These are phyloP conservation scores for Monochamus alternatus DNA, from an alignment of 2,888 invertebrate genomes.

Conservation along the genomic window DNA sequence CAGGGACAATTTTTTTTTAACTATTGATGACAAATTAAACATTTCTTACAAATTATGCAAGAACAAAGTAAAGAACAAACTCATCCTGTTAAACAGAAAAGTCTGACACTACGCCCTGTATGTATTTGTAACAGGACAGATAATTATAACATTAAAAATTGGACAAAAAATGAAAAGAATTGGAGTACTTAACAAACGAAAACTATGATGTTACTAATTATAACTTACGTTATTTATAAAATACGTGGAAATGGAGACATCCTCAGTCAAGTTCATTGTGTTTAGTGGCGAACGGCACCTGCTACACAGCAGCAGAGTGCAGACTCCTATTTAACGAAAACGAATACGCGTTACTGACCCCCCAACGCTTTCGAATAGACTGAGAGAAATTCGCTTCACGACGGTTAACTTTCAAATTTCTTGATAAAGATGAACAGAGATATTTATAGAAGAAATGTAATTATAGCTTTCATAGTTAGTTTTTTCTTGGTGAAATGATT, in stretches of 20 bases:
- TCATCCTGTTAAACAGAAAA: too few relatives aligned
- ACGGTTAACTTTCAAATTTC: background rate
- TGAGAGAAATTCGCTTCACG: constrained; percentile 6
- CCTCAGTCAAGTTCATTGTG: constrained; percentile 2
- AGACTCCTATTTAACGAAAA: background rate
- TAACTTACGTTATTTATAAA: constrained; percentile 17
- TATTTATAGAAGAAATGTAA: too few relatives aligned
- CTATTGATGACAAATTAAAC: too few relatives aligned
- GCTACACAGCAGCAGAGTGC: background rate
- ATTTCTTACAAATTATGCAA: too few relatives aligned
- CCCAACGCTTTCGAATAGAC: constrained; percentile 15
- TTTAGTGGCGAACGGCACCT: background rate
- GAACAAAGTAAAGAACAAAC: too few relatives aligned
- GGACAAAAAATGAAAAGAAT: too few relatives aligned
- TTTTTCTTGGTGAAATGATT: background rate
- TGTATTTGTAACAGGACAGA: too few relatives aligned
- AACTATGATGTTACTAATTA: background rate
- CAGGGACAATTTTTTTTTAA: too few relatives aligned
- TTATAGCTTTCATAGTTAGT: too few relatives aligned
- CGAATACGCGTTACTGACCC: constrained; percentile 6
- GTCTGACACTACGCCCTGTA: too few relatives aligned
- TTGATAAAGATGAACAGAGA: too few relatives aligned
- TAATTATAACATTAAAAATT: too few relatives aligned
- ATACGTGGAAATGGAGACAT: background rate
- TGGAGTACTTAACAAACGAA: background rate